Evolutionary conservation across 2,888 invertebrate genomes (phyloP).

Genomic region (Nephrotoma flavescens): DNA sequence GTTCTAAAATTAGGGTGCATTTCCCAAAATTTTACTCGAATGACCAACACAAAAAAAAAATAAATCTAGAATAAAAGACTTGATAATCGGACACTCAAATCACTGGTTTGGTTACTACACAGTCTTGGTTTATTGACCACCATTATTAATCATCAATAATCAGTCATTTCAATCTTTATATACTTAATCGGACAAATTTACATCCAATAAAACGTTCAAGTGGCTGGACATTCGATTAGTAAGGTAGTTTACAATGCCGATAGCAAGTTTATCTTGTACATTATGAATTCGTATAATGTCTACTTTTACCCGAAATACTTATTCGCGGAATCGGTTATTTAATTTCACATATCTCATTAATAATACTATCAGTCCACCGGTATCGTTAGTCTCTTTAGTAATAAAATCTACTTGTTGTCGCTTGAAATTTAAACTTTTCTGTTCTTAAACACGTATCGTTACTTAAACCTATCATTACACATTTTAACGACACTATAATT

Average conservation of each 20-base stretch:
- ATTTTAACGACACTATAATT: neutral
- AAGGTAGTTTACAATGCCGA: neutral
- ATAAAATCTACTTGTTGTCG: neutral
- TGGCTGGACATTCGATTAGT: neutral
- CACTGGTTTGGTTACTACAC: too few relatives aligned
- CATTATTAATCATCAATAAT: neutral
- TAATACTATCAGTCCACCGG: neutral
- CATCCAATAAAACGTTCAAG: neutral
- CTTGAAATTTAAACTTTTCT: neutral
- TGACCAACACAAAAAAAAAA: too few relatives aligned
- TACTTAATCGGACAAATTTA: neutral
- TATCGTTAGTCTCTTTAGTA: neutral
- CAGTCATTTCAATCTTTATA: neutral
- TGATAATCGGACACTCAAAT: too few relatives aligned
- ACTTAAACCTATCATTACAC: neutral
- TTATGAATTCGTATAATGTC: neutral
- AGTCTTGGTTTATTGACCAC: neutral
- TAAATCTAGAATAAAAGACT: too few relatives aligned
- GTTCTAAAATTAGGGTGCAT: too few relatives aligned
- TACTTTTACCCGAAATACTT: neutral
- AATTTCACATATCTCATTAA: neutral
- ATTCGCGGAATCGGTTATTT: neutral
- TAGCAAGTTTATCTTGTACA: neutral
- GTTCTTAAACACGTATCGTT: neutral
- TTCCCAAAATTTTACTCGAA: too few relatives aligned